These are phyloP conservation scores for Epistrophe grossulariae DNA, from an alignment of 2,888 invertebrate genomes.

Conservation along the genomic window DNA sequence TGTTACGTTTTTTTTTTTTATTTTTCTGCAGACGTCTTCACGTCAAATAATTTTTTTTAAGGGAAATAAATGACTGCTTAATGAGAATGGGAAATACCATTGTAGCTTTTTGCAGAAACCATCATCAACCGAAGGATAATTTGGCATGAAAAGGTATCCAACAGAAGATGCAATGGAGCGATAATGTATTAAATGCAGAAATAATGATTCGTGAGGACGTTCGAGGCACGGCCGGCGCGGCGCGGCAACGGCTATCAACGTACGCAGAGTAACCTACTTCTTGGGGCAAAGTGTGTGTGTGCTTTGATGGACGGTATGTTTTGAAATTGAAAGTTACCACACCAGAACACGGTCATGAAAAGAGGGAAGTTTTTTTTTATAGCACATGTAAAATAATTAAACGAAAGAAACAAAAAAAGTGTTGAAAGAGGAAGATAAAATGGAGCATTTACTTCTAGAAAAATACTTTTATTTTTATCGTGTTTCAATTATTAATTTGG, in stretches of 20 bases:
- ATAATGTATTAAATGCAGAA: conserved; percentile 10
- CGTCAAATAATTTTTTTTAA: conserved; percentile 10
- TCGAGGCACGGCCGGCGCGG: too few species aligned
- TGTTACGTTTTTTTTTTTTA: neutral
- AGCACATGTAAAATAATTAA: conserved; percentile 26
- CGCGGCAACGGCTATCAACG: neutral
- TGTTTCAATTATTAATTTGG: too few species aligned
- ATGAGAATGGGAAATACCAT: conserved; percentile 40
- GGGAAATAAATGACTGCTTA: conserved; percentile 32
- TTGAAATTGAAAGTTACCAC: conserved; percentile 69
- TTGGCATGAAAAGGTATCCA: neutral
- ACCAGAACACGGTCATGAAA: conserved; percentile 62
- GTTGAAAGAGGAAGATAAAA: conserved; percentile 18
- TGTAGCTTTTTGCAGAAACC: neutral
- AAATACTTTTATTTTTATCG: neutral
- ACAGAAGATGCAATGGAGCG: conserved; percentile 8
- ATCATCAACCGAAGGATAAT: neutral
- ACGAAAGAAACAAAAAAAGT: conserved; percentile 9
- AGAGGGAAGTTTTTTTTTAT: conserved; percentile 45
- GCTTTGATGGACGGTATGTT: conserved; percentile 30
- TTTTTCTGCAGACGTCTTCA: conserved; percentile 14
- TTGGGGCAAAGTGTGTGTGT: conserved; percentile 20
- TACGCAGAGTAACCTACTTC: conserved; percentile 59
- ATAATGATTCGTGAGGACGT: conserved; percentile 1
- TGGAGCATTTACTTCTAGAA: conserved; percentile 18